These are phyloP conservation scores for Mirounga angustirostris DNA, from an alignment of 2,113 vertebrate genomes.

Conservation along the genomic window DNA sequence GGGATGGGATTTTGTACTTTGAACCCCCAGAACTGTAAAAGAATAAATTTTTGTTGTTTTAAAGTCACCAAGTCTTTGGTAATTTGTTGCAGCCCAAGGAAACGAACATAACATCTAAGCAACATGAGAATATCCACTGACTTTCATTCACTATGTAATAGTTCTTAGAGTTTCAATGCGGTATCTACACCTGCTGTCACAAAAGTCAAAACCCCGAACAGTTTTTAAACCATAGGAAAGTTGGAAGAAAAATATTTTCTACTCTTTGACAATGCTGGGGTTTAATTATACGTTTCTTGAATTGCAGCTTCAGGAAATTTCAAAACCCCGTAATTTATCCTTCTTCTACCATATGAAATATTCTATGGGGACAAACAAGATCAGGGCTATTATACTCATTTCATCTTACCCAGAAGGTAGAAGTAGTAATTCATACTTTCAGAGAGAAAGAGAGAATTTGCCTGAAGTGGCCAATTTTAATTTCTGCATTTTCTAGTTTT, in stretches of 20 bases:
- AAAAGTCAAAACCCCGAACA: neutral
- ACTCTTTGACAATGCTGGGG: slow-evolving; percentile 56
- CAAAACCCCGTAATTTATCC: slow-evolving; percentile 69
- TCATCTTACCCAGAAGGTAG: slow-evolving; percentile 53
- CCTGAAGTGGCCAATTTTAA: slow-evolving; percentile 63
- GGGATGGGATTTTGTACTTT: neutral
- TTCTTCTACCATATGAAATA: neutral
- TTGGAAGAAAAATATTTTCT: slow-evolving; percentile 70
- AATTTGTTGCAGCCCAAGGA: neutral
- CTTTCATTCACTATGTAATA: neutral
- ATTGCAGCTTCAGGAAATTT: slow-evolving; percentile 64
- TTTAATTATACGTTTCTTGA: slow-evolving; percentile 73
- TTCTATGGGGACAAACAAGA: slow-evolving; percentile 34
- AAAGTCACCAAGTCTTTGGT: neutral
- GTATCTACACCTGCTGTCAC: neutral
- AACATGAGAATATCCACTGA: fast-evolving
- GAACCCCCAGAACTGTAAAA: neutral
- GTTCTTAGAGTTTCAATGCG: neutral
- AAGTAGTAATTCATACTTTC: slow-evolving; percentile 29
- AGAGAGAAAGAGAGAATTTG: neutral
- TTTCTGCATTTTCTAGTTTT: slow-evolving; percentile 60
- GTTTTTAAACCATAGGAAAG: slow-evolving; percentile 38
- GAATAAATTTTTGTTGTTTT: neutral
- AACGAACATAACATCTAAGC: neutral
- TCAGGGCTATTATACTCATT: neutral